Conservation (phyloP, 2,888 invertebrate species). For the Trachelus stipa region DNA sequence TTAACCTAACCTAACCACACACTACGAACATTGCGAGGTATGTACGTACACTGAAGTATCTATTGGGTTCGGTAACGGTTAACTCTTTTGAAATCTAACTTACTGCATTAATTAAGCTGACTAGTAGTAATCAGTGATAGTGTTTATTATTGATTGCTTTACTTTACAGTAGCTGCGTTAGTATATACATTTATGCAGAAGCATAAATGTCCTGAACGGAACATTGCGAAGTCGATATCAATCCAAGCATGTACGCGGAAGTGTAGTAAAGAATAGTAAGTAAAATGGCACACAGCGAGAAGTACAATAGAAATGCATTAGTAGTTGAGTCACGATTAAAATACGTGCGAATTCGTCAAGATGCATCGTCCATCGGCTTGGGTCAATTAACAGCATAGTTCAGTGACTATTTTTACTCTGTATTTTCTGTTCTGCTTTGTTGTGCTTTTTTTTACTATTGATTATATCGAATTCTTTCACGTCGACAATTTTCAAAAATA, state of each 20-base stretch:
- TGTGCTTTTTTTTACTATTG: not conserved
- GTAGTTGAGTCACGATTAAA: slow-evolving; percentile 57
- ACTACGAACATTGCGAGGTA: not conserved
- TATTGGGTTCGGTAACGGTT: not conserved
- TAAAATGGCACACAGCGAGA: slow-evolving; percentile 38
- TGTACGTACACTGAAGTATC: not conserved
- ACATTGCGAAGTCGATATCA: slow-evolving; percentile 32
- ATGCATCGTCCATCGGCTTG: slow-evolving; percentile 17
- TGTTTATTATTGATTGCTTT: not conserved
- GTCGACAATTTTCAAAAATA: not conserved
- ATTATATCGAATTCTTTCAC: not conserved
- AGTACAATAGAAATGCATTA: slow-evolving; percentile 48
- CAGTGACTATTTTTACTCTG: slow-evolving; percentile 1
- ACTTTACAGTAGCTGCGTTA: not conserved
- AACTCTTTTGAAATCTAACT: not conserved
- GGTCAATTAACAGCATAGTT: slow-evolving; percentile 30
- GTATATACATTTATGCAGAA: not conserved
- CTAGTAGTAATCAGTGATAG: not conserved
- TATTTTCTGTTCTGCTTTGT: not conserved
- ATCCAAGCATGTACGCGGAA: slow-evolving; percentile 63
- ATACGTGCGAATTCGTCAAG: slow-evolving; percentile 52
- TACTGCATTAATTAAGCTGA: not conserved
- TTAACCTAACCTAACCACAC: not conserved
- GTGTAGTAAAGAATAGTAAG: slow-evolving; percentile 58
- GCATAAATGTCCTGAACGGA: not conserved